Evolutionary conservation across 2,113 vertebrate species (phyloP), one percentile per base, ranked within the genome.

Genomic region (Aphyosemion australe): DNA sequence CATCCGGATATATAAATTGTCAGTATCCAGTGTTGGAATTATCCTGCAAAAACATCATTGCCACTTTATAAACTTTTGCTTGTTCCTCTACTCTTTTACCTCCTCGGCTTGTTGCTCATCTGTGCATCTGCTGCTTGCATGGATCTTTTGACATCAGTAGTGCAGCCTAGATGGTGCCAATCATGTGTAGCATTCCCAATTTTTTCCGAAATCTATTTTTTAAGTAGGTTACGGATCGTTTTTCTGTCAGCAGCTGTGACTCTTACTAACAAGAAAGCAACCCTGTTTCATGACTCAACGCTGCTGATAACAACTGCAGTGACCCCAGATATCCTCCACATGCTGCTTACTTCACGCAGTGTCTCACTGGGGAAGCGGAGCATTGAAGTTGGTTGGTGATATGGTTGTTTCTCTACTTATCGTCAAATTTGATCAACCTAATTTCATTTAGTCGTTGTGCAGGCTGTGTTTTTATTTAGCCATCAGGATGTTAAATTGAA

Each of bases 401-500:
- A 37, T 37, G 34, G 53, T 59, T 43, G 34, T 26, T 65, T 20
- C 53, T 8, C 39, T 60, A 20, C 57, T 55, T 58, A 37, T 82
- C 64, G 47, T 69, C 65, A 74, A 70, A 79, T 83, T 69, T 71
- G 58, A 65, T 60, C 19, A 86, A 72, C 62, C 34, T 19, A 71
- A 86, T 81, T 79, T 5, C 18, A 79, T 77, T 75, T 49, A 12
- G 41, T 64, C 67, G 57, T 64, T 66, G 65, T 56, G 57, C 42
- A 60, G 34, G 14, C 39, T 48, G 20, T 51, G 50, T 46, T 67
- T 83, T 72, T 83, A 46, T 83, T 72, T 73, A 78, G 66, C 50
- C 18, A 54, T 7, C 1, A 1, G 37, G 53, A 59, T 53, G 47
- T 78, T 57, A 67, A 53, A 50, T 64, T 54, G 37, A 1, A 50